phyloP scores from a whole-genome alignment of 1,140 invertebrate genomes.

The Caenorhabditis brenneri region DNA sequence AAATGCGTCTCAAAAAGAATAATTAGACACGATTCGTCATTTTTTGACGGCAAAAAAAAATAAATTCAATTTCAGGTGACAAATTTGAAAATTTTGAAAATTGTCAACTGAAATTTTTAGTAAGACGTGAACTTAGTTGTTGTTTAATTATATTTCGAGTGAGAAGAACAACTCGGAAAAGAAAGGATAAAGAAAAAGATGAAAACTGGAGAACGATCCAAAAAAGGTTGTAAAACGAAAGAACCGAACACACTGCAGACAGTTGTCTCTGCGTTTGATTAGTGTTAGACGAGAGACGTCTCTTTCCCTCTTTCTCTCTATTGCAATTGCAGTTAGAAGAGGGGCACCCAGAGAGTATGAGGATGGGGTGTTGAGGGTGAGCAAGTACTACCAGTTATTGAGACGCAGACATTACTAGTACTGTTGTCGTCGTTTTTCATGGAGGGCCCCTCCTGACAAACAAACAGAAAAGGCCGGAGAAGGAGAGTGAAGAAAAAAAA shows the following conservation, averaged over 20 bases:
- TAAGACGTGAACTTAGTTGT: no score
- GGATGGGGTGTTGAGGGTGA: no score
- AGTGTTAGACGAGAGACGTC: neutral
- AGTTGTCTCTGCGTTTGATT: neutral
- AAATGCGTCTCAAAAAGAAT: no score
- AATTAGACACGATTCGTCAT: no score
- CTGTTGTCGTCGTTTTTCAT: constrained; percentile 18
- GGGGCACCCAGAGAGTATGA: neutral
- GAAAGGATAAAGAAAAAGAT: neutral
- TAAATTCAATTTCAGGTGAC: no score
- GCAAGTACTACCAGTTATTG: no score
- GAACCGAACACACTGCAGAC: neutral
- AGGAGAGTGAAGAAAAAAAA: neutral
- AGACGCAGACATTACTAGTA: neutral
- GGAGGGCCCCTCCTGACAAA: constrained; percentile 18
- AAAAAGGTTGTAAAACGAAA: neutral
- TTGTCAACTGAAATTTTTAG: no score
- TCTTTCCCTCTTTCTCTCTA: neutral
- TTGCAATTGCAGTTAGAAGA: neutral
- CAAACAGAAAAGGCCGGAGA: neutral
- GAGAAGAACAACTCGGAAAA: neutral
- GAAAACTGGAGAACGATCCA: neutral
- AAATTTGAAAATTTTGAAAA: no score
- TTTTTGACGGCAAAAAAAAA: no score
- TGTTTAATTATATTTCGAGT: no score